Evolutionary conservation across 2,888 invertebrate species (phyloP).

Genomic region (Carpatolechia fugitivella): DNA sequence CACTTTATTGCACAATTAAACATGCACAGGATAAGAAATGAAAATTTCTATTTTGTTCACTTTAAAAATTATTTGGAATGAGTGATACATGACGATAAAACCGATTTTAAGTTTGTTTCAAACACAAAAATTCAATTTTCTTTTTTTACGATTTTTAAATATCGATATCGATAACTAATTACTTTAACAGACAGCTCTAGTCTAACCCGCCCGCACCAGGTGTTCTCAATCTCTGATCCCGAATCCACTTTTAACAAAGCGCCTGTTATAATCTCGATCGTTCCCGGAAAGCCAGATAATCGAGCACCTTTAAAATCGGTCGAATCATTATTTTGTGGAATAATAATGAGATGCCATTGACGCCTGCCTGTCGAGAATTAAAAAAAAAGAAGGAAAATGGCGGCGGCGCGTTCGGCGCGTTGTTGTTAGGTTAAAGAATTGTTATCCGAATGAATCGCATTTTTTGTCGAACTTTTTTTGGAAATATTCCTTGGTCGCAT

Average conservation of each 20-base stretch:
- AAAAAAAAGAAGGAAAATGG: constrained; percentile 24
- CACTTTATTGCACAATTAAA: no score
- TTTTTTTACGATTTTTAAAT: no score
- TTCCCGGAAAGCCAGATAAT: constrained; percentile 60
- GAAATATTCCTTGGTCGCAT: constrained; percentile 5
- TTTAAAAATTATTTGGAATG: no score
- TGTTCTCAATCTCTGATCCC: constrained; percentile 48
- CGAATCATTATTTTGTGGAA: constrained; percentile 63
- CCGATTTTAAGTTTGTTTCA: no score
- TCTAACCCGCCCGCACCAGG: constrained; percentile 48
- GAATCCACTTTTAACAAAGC: constrained; percentile 46
- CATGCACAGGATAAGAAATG: no score
- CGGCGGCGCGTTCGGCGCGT: constrained; percentile 6
- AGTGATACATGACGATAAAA: no score
- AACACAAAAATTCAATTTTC: no score
- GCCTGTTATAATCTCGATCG: constrained; percentile 51
- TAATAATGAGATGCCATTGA: constrained; percentile 65
- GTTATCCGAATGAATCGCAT: constrained; percentile 11
- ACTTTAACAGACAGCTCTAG: constrained; percentile 26
- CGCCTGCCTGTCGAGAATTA: constrained; percentile 34
- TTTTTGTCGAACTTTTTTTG: constrained; percentile 10
- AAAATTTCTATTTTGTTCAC: no score
- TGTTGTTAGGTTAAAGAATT: constrained; percentile 12
- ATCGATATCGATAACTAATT: constrained; percentile 20
- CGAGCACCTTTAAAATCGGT: constrained; percentile 45